Conservation (phyloP, 2,888 invertebrate genomes). For the Hypsopygia costalis region DNA sequence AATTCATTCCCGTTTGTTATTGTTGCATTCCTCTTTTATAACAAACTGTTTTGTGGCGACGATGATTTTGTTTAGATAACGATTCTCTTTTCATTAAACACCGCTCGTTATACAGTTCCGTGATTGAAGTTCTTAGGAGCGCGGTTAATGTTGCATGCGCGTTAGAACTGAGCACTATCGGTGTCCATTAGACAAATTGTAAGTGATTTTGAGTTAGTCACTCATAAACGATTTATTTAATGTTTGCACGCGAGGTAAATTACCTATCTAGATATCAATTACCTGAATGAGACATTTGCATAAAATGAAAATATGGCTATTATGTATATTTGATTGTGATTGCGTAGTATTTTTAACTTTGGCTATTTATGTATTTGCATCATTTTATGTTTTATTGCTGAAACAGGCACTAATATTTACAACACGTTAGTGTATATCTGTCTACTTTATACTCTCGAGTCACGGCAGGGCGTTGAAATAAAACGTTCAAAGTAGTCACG, state of each 20-base stretch:
- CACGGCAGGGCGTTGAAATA: slow-evolving; percentile 1
- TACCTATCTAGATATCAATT: slow-evolving; percentile 42
- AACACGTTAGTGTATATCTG: slow-evolving; percentile 3
- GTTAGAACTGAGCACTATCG: slow-evolving; percentile 47
- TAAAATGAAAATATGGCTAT: slow-evolving; percentile 36
- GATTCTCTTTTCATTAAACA: slow-evolving; percentile 1
- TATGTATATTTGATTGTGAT: slow-evolving; percentile 17
- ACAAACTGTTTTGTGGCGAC: slow-evolving; percentile 23
- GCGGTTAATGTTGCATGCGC: slow-evolving; percentile 29
- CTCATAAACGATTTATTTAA: slow-evolving; percentile 59
- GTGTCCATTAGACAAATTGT: slow-evolving; percentile 61
- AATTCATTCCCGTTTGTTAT: slow-evolving; percentile 67
- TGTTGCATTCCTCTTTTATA: slow-evolving; percentile 45
- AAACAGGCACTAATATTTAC: slow-evolving; percentile 1
- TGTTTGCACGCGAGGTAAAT: slow-evolving; percentile 63
- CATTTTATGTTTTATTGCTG: slow-evolving; percentile 2
- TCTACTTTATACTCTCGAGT: slow-evolving; percentile 1
- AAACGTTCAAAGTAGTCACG: background rate
- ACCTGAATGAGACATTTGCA: slow-evolving; percentile 52
- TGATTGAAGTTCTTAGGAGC: slow-evolving; percentile 34
- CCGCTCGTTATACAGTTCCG: slow-evolving; percentile 18
- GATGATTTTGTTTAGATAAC: background rate
- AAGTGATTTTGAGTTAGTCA: slow-evolving; percentile 47
- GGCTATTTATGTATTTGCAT: slow-evolving; percentile 3
- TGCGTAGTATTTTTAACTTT: slow-evolving; percentile 13